Conservation (phyloP, 2,113 vertebrate genomes). For the Chaetops frenatus region DNA sequence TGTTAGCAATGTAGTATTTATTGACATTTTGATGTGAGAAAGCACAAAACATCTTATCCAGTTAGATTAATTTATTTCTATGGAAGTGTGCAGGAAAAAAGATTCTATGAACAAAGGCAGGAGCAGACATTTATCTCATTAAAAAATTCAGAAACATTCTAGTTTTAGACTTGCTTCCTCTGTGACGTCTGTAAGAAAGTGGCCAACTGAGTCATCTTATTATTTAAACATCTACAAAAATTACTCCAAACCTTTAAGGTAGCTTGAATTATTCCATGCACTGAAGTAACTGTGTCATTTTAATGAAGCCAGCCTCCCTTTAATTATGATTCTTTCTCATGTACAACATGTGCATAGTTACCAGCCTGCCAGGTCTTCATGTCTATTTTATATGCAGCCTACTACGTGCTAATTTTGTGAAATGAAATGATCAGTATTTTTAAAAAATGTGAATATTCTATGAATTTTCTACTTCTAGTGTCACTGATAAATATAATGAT, state of each 20-base stretch:
- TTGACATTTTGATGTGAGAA: slow-evolving; percentile 60
- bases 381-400: neutral
- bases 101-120: neutral
- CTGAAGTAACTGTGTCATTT: neutral
- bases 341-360: neutral
- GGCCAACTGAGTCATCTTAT: neutral
- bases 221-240: neutral
- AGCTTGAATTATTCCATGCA: neutral
- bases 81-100: slow-evolving; percentile 11
- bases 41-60: slow-evolving; percentile 25
- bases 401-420: neutral
- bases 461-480: neutral
- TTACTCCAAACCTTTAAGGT: neutral
- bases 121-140: neutral
- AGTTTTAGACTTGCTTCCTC: slow-evolving; percentile 8
- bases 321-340: neutral
- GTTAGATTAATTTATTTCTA: slow-evolving; percentile 51
- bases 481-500: neutral
- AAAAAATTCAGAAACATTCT: slow-evolving; percentile 22
- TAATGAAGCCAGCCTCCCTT: neutral
- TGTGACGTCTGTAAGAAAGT: slow-evolving; percentile 6
- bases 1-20: slow-evolving; percentile 60
- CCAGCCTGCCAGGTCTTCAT: neutral
- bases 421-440: neutral
- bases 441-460: neutral